phyloP scores from a whole-genome alignment of 2,113 vertebrate species.

The Passer montanus region DNA sequence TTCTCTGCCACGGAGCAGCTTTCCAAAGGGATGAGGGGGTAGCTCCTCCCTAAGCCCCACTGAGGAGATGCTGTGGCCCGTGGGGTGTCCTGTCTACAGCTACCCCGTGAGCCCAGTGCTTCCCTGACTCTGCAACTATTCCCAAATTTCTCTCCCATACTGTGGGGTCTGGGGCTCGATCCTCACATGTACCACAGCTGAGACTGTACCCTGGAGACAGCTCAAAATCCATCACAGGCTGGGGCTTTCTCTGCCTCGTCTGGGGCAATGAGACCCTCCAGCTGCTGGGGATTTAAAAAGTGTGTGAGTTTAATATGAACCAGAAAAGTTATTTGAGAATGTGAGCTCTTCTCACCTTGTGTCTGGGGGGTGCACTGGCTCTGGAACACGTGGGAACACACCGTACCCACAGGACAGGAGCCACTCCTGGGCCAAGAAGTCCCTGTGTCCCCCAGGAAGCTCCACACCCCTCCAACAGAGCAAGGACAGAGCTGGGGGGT shows the following conservation, averaged over 20 bases:
- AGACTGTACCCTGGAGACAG: rapidly evolving
- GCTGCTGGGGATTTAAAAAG: not conserved
- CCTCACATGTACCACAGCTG: not conserved
- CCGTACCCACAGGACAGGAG: not conserved
- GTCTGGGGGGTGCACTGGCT: too few species aligned
- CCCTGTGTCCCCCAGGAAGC: rapidly evolving
- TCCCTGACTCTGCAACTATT: not conserved
- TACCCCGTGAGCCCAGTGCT: not conserved
- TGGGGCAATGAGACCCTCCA: not conserved
- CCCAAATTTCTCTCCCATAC: not conserved
- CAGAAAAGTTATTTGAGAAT: too few species aligned
- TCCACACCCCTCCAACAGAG: not conserved
- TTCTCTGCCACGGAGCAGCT: not conserved
- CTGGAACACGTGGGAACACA: not conserved
- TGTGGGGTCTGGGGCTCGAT: rapidly evolving
- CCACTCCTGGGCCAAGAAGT: not conserved
- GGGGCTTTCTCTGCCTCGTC: not conserved
- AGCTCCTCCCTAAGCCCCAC: not conserved
- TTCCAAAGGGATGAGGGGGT: not conserved
- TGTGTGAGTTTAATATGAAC: not conserved
- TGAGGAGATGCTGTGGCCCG: not conserved
- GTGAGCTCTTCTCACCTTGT: not conserved
- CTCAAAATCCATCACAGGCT: not conserved
- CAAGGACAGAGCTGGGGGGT: not conserved
- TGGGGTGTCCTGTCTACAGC: not conserved